Evolutionary conservation across 1,140 invertebrate species (phyloP).

Genomic region (Andricus grossulariae): DNA sequence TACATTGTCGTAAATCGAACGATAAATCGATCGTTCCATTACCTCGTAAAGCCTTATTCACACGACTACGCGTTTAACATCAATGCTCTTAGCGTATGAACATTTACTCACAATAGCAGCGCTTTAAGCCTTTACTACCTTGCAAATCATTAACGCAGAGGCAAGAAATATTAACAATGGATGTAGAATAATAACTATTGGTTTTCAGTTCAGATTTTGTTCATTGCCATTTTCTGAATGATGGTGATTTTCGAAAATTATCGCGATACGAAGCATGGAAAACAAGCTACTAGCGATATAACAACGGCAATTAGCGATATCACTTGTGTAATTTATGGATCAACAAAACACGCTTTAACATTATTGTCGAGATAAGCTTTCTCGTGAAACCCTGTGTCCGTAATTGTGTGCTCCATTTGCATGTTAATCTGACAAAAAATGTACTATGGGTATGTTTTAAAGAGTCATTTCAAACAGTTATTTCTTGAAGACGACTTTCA

Average conservation of each 20-base stretch:
- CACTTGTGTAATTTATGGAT: not conserved
- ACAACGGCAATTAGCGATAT: constrained; percentile 2
- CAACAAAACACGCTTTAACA: not conserved
- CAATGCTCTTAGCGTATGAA: not conserved
- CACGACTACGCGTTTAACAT: constrained; percentile 35
- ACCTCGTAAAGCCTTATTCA: constrained; percentile 49
- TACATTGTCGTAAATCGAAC: constrained; percentile 62
- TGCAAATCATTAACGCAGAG: not conserved
- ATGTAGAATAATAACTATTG: not conserved
- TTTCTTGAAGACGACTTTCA: not conserved
- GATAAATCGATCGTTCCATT: constrained; percentile 61
- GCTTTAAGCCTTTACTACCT: not conserved
- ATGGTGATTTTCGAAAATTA: not conserved
- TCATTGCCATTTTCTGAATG: not conserved
- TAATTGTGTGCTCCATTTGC: not conserved
- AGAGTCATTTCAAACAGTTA: not conserved
- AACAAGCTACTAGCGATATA: not conserved
- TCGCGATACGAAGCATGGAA: not conserved
- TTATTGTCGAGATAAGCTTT: constrained; percentile 10
- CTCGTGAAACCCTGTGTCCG: not conserved
- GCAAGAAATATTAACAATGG: not conserved
- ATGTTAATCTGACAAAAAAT: not conserved
- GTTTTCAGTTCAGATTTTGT: not conserved
- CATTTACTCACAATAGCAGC: not conserved
- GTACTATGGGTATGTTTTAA: not conserved